Percentiles rank a stretch among this genome's conserved stretches.
Conservation (phyloP, 2,113 vertebrate species). For the Nanger granti region DNA sequence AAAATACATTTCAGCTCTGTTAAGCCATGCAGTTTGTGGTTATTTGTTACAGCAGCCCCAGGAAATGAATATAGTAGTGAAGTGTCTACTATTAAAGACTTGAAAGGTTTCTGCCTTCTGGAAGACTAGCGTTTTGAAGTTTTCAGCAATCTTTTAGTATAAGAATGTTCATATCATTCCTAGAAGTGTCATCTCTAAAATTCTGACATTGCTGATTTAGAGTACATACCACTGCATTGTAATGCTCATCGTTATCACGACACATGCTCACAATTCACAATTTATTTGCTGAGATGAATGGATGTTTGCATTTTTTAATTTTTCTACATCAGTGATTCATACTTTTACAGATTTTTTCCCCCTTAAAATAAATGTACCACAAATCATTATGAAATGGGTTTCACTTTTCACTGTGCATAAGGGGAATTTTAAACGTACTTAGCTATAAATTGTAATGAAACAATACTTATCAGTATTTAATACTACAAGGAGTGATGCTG, state of each 20-base stretch:
- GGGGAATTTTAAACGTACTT: background rate
- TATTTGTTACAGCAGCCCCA: background rate
- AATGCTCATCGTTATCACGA: background rate
- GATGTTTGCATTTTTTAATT: background rate
- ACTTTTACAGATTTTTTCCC: background rate
- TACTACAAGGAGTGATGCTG: no score
- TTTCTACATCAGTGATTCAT: background rate
- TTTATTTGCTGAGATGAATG: slow-evolving; percentile 53
- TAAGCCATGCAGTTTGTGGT: background rate
- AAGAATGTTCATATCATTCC: slow-evolving; percentile 52
- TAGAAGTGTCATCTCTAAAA: slow-evolving; percentile 46
- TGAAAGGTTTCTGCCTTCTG: slow-evolving; percentile 30
- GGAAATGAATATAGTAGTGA: background rate
- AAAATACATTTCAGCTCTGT: background rate
- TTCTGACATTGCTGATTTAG: slow-evolving; percentile 1
- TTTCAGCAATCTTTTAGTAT: slow-evolving; percentile 22
- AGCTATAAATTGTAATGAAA: background rate
- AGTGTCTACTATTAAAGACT: background rate
- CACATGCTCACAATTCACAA: background rate
- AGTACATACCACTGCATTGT: slow-evolving; percentile 28
- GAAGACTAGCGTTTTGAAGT: slow-evolving; percentile 22
- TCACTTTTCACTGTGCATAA: background rate
- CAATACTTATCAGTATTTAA: background rate
- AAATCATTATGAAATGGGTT: background rate
- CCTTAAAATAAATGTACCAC: background rate